phyloP scores from a whole-genome alignment of 1,140 invertebrate genomes.

The Aplysia californica region DNA sequence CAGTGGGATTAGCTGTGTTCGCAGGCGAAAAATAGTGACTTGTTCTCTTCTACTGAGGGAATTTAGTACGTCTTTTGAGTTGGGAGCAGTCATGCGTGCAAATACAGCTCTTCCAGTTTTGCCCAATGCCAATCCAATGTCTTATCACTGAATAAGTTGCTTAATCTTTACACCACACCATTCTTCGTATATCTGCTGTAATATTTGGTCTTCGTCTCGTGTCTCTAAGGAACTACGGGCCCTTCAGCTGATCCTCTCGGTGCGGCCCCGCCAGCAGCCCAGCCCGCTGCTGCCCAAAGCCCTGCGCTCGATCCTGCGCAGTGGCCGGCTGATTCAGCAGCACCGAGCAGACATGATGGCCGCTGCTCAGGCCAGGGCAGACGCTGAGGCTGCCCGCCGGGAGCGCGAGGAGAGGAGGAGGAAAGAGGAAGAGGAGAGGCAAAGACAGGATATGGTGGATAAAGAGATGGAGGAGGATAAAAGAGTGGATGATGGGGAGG shows the following conservation, averaged over 20 bases:
- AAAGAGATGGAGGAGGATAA: conserved; percentile 1
- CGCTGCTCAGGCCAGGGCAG: conserved; percentile 19
- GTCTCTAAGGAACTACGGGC: conserved; percentile 67
- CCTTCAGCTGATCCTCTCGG: conserved; percentile 64
- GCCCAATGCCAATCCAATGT: no score
- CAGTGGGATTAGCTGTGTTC: no score
- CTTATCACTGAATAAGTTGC: no score
- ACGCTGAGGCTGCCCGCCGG: conserved; percentile 13
- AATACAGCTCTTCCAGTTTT: no score
- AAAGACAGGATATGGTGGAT: conserved; percentile 2
- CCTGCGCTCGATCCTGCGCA: conserved; percentile 54
- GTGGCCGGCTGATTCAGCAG: conserved; percentile 55
- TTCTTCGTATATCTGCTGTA: no score
- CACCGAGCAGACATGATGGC: conserved; percentile 38
- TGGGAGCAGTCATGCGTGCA: no score
- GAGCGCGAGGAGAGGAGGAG: conserved; percentile 16
- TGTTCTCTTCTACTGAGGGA: no score
- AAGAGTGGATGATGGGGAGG: not conserved
- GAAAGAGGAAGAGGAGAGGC: not conserved
- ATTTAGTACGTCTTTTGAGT: no score
- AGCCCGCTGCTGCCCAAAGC: conserved; percentile 54
- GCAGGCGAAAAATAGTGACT: no score
- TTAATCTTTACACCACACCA: no score
- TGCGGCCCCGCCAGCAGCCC: conserved; percentile 56
- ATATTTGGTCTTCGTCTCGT: no score